These are phyloP conservation scores for Argopecten irradians DNA, from an alignment of 1,140 invertebrate species.

Conservation along the genomic window DNA sequence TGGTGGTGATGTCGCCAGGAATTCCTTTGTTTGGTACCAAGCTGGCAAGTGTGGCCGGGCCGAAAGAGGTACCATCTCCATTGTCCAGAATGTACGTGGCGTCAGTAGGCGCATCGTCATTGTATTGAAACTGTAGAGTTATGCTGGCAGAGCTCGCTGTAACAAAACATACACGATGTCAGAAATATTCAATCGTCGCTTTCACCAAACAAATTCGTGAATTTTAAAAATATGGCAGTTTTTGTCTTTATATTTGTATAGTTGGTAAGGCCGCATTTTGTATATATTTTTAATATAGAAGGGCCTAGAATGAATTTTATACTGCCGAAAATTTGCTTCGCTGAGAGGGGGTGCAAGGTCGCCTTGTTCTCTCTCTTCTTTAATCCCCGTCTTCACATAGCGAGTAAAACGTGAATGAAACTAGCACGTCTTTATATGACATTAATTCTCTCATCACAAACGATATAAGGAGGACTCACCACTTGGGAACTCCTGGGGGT, in stretches of 20 bases:
- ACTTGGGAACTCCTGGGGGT: conserved; percentile 29
- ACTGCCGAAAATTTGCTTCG: too few species aligned
- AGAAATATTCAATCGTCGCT: background rate
- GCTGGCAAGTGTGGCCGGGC: background rate
- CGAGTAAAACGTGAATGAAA: background rate
- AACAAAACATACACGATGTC: conserved; percentile 26
- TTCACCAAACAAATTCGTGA: background rate
- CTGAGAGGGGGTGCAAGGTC: too few species aligned
- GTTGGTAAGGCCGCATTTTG: too few species aligned
- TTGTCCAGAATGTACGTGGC: conserved; percentile 47
- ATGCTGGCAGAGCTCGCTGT: conserved; percentile 40
- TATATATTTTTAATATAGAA: too few species aligned
- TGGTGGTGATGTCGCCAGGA: background rate
- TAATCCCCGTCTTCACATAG: too few species aligned
- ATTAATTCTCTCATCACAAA: background rate
- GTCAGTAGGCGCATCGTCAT: conserved; percentile 48
- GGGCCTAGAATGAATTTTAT: too few species aligned
- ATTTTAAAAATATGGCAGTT: background rate
- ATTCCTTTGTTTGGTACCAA: conserved; percentile 9
- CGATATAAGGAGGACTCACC: background rate
- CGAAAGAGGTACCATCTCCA: conserved; percentile 51
- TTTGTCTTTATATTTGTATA: background rate
- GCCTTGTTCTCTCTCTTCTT: too few species aligned
- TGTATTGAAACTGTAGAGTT: conserved; percentile 41
- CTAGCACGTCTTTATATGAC: background rate